These are phyloP conservation scores for Himalopsyche japonica DNA, from an alignment of 2,888 invertebrate genomes.

Conservation along the genomic window DNA sequence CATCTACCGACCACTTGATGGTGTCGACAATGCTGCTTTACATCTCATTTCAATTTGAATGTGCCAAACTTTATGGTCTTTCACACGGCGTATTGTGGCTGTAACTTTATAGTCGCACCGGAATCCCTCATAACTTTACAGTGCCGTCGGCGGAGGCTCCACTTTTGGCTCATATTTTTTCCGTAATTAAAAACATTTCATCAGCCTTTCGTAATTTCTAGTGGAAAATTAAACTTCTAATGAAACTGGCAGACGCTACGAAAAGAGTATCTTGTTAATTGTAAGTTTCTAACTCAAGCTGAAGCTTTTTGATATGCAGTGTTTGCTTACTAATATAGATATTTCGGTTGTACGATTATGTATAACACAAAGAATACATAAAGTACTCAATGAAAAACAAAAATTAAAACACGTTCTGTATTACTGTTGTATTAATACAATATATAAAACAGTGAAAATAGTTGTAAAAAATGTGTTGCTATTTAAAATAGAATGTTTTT, in stretches of 20 bases:
- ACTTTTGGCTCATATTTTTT: background rate
- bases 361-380: no score
- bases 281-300: no score
- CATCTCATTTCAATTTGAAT: constrained; percentile 16
- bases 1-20: background rate
- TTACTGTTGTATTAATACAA: no score
- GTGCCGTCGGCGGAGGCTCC: background rate
- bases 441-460: no score
- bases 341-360: no score
- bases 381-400: no score
- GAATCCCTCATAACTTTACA: constrained; percentile 2
- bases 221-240: background rate
- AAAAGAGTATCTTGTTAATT: background rate
- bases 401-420: no score
- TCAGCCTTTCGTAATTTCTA: background rate
- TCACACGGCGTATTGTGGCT: background rate
- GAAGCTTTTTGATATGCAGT: no score
- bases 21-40: constrained; percentile 4
- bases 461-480: no score
- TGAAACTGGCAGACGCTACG: background rate
- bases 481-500: no score
- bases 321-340: no score
- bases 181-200: background rate
- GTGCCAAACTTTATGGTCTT: background rate
- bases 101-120: background rate